phyloP scores from a whole-genome alignment of 2,888 invertebrate species.

The Sinohyriopsis cumingii region DNA sequence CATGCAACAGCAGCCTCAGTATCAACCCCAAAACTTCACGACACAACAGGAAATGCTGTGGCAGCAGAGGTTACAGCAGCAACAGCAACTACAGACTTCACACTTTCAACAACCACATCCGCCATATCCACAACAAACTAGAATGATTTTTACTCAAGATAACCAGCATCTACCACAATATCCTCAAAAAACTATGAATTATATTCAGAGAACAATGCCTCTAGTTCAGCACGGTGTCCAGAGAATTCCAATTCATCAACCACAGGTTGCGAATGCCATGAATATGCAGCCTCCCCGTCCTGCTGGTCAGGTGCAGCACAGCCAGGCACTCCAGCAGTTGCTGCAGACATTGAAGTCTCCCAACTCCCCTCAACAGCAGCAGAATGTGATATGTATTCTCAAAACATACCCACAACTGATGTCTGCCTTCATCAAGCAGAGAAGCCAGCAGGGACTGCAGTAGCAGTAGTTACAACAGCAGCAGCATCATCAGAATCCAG shows the following conservation, averaged over 20 bases:
- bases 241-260: slow-evolving; percentile 23
- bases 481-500: slow-evolving; percentile 38
- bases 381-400: slow-evolving; percentile 87
- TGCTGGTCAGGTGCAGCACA: background rate
- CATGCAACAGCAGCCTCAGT: slow-evolving; percentile 28
- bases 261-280: background rate
- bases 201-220: slow-evolving; percentile 16
- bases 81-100: slow-evolving; percentile 65
- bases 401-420: slow-evolving; percentile 94
- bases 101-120: slow-evolving; percentile 66
- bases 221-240: slow-evolving; percentile 25
- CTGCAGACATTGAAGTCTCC: slow-evolving; percentile 92
- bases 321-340: slow-evolving; percentile 76
- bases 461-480: slow-evolving; percentile 23
- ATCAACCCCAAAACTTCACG: slow-evolving; percentile 25
- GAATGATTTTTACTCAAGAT: no score
- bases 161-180: no score
- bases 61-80: slow-evolving; percentile 54
- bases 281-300: no score
- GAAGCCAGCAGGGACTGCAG: slow-evolving; percentile 58
- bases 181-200: no score
- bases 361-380: slow-evolving; percentile 80
- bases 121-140: no score
- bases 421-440: slow-evolving; percentile 93
- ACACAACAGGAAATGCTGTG: slow-evolving; percentile 59